A percentile compares a stretch with the other conserved stretches of the same genome.
phyloP scores from a whole-genome alignment of 2,113 vertebrate genomes.

The Atlantisia rogersi region DNA sequence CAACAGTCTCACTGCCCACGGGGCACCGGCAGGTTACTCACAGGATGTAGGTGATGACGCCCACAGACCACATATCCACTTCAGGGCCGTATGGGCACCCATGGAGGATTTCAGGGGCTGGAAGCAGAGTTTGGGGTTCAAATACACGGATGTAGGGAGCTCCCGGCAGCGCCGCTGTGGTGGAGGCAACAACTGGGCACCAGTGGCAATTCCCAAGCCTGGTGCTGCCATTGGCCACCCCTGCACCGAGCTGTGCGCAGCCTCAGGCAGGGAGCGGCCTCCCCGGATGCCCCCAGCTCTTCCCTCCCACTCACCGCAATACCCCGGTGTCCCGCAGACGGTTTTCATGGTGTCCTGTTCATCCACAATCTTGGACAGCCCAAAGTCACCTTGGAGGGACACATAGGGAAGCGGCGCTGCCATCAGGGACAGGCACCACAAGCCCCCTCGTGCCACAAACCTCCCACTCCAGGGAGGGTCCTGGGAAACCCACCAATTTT shows the following conservation, averaged over 20 bases:
- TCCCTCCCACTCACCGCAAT: constrained; percentile 81
- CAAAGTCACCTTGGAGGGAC: constrained; percentile 81
- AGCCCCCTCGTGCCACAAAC: rapidly evolving
- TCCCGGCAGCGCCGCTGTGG: rapidly evolving
- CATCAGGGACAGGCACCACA: neutral
- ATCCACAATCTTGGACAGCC: constrained; percentile 89
- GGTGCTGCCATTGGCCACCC: rapidly evolving
- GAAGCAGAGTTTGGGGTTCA: neutral
- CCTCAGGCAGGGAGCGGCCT: neutral
- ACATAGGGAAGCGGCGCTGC: neutral
- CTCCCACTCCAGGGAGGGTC: neutral
- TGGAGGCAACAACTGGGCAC: neutral
- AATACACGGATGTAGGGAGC: rapidly evolving
- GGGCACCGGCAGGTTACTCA: constrained; percentile 66
- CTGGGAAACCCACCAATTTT: constrained; percentile 80
- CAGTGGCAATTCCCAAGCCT: rapidly evolving
- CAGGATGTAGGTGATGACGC: constrained; percentile 92
- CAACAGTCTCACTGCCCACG: rapidly evolving
- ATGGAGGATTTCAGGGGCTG: constrained; percentile 89
- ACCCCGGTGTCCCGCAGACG: constrained; percentile 87
- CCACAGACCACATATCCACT: constrained; percentile 93
- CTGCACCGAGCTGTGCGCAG: rapidly evolving
- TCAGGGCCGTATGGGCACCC: constrained; percentile 86
- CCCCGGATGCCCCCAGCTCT: rapidly evolving
- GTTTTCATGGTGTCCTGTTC: constrained; percentile 92